phyloP scores from a whole-genome alignment of 2,113 vertebrate species.

The Etheostoma spectabile region DNA sequence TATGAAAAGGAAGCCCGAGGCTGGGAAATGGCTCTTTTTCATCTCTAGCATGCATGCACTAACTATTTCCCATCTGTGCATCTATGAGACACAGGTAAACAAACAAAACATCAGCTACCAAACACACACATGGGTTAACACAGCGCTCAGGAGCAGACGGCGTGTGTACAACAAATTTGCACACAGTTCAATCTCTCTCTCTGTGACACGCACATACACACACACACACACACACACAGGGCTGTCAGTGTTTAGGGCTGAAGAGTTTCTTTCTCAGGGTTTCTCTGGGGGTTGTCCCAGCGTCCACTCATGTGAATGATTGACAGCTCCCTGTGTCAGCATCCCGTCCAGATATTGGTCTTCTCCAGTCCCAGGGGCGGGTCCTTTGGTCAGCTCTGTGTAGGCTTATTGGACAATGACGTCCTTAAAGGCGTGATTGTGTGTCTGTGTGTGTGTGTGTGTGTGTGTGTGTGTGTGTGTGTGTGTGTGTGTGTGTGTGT shows the following conservation, averaged over 20 bases:
- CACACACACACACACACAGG: neutral
- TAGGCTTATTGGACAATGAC: conserved; percentile 41
- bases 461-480: conserved; percentile 41
- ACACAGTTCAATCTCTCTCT: conserved; percentile 10
- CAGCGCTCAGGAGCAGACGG: conserved; percentile 44
- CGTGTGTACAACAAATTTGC: conserved; percentile 25
- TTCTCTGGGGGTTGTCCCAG: conserved; percentile 34
- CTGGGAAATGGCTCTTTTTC: conserved; percentile 45
- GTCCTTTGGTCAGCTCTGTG: conserved; percentile 19
- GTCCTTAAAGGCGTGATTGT: conserved; percentile 42
- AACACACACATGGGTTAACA: conserved; percentile 57
- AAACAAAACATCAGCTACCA: conserved; percentile 56
- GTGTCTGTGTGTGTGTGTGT: conserved; percentile 27
- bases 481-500: conserved; percentile 40
- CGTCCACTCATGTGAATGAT: conserved; percentile 34
- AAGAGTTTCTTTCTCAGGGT: conserved; percentile 44
- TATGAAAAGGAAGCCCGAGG: conserved; percentile 46
- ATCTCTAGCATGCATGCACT: conserved; percentile 51
- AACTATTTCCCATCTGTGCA: conserved; percentile 67
- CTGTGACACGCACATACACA: neutral
- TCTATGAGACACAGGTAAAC: conserved; percentile 60
- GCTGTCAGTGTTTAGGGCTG: conserved; percentile 17
- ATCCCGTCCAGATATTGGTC: conserved; percentile 25
- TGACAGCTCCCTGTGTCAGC: conserved; percentile 37
- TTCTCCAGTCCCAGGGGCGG: conserved; percentile 25